Evolutionary conservation across 2,113 vertebrate species (phyloP).

Genomic region (Pelmatolapia mariae): DNA sequence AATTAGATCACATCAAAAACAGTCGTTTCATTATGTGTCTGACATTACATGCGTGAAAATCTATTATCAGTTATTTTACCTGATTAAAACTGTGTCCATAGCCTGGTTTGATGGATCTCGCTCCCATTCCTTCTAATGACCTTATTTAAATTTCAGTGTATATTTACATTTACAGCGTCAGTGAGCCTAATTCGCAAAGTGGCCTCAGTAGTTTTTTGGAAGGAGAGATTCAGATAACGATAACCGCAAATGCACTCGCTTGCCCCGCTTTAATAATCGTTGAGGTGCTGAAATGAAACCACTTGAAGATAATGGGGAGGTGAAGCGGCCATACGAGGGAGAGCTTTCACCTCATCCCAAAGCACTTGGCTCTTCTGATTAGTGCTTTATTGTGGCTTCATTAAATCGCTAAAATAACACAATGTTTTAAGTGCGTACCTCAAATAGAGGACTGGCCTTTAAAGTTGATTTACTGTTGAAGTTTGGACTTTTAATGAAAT

Average conservation of each 20-base stretch:
- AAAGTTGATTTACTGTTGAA: not conserved
- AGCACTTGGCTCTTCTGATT: not conserved
- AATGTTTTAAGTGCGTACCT: not conserved
- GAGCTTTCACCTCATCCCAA: not conserved
- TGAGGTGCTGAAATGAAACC: conserved; percentile 3
- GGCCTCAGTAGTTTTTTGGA: not conserved
- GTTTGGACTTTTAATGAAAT: not conserved
- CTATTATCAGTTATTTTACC: not conserved
- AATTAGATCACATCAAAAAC: conserved; percentile 10
- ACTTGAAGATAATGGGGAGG: not conserved
- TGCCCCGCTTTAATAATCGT: not conserved
- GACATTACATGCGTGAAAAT: not conserved
- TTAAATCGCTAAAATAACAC: not conserved
- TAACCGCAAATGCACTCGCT: not conserved
- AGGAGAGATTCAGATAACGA: not conserved
- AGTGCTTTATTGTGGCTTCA: not conserved
- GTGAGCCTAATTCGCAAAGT: not conserved
- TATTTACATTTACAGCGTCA: not conserved
- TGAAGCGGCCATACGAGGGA: not conserved
- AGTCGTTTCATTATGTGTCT: not conserved
- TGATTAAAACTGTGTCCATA: not conserved
- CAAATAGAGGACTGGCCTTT: not conserved
- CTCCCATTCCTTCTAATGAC: not conserved
- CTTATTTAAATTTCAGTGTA: not conserved
- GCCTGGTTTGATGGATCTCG: not conserved